Evolutionary conservation across 2,888 invertebrate species (phyloP).

Genomic region (Adelphocoris suturalis): DNA sequence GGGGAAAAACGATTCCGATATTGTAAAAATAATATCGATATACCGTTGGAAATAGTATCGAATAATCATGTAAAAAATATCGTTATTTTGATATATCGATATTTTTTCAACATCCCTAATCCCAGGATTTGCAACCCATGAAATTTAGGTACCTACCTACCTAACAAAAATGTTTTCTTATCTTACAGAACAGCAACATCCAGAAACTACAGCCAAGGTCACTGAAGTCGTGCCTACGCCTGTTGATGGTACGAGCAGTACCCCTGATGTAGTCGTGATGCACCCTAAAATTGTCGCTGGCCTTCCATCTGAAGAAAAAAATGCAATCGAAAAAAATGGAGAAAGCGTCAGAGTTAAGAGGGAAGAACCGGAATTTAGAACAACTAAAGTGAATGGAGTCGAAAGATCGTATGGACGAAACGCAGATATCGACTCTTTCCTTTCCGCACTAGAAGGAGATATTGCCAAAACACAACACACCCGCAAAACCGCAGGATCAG

Average conservation of each 20-base stretch:
- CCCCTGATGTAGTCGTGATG: background rate
- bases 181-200: background rate
- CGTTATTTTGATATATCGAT: too few species aligned
- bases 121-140: too few species aligned
- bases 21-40: too few species aligned
- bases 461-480: conserved; percentile 45
- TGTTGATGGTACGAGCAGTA: background rate
- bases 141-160: too few species aligned
- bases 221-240: background rate
- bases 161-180: background rate
- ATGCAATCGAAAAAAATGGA: background rate
- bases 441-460: conserved; percentile 45
- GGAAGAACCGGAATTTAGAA: background rate
- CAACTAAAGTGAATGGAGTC: background rate
- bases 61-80: too few species aligned
- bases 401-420: conserved; percentile 46
- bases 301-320: conserved; percentile 18
- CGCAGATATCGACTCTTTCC: conserved; percentile 64
- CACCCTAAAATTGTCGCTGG: conserved; percentile 53
- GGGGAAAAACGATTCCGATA: too few species aligned
- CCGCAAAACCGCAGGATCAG: conserved; percentile 4
- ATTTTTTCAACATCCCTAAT: too few species aligned
- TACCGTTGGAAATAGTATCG: too few species aligned
- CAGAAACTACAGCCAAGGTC: background rate
- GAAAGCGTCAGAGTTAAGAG: conserved; percentile 5